Evolutionary conservation across 2,113 vertebrate genomes (phyloP).

Genomic region (Ciconia boyciana): DNA sequence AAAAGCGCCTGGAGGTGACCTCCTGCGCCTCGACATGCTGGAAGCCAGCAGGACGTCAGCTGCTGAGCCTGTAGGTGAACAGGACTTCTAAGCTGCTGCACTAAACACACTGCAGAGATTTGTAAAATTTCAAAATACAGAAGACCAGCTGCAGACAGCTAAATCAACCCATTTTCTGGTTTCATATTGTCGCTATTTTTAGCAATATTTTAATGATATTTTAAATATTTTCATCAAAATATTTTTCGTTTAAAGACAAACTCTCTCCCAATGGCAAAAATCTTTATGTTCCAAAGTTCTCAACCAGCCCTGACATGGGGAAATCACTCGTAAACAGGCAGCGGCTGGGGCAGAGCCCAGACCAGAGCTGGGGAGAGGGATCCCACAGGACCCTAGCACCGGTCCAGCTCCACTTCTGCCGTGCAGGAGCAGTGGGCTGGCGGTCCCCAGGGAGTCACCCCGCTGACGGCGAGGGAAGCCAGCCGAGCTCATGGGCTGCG

Average conservation of each 20-base stretch:
- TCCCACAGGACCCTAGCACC: rapidly evolving
- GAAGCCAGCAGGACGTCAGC: neutral
- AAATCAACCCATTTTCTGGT: neutral
- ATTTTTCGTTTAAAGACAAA: neutral
- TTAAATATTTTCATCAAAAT: neutral
- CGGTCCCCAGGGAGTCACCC: neutral
- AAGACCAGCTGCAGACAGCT: neutral
- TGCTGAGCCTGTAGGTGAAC: neutral
- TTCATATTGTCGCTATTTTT: neutral
- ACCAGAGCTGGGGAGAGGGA: neutral
- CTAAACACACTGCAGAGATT: too few species aligned
- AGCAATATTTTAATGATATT: neutral
- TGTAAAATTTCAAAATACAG: too few species aligned
- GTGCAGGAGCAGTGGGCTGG: neutral
- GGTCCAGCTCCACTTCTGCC: neutral
- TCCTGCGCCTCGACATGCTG: rapidly evolving
- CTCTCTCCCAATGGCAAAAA: neutral
- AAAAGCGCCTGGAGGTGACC: neutral
- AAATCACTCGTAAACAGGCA: neutral
- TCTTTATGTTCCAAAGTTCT: neutral
- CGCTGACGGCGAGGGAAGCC: rapidly evolving
- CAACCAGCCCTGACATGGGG: neutral
- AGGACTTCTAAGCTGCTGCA: neutral
- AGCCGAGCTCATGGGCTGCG: neutral
- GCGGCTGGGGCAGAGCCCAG: neutral